Evolutionary conservation across 1,140 invertebrate species (phyloP), one percentile per base, ranked within the genome.

Genomic region (Drosophila biarmipes): DNA sequence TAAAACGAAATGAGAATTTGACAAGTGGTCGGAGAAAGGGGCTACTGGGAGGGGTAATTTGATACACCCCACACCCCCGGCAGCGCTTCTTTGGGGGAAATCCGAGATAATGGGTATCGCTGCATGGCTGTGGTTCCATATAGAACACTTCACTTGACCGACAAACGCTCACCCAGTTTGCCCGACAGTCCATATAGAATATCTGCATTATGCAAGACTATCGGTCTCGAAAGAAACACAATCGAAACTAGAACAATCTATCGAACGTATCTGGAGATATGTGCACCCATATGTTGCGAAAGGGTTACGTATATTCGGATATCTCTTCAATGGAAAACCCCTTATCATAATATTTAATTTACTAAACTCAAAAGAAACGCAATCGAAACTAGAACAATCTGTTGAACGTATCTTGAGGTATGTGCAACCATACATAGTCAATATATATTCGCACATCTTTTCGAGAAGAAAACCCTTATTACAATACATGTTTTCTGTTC

Each of bases 91-190:
- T 31, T 31, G 29, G 35, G n/a, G 53, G 73, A 76, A 77, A 68
- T 58, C 46, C 48, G 73, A 74, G 73, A 75, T 75, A 75, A 75
- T 61, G 29, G 48, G 35, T 73, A 57, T 27, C 35, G 43, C 24
- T 52, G 38, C 21, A 29, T 24, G 46, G n/a, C 46, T 15, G n/a
- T 42, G 14, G 10, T 42, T 6, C 53, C 42, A 73, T 40, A 58
- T 63, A 34, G 73, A 58, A 51, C 73, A 72, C 54, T 66, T 75
- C 34, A 59, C 62, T 77, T 76, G 73, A 75, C 72, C 73, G 69
- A 68, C 59, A 76, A 73, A 66, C 55, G 45, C 40, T 73, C 71
- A 76, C 73, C 72, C 61, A 63, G 31, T 67, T 68, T 29, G 24
- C 24, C 51, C 35, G 12, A 29, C 40, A 42, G n/a, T 37, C 64